Evolutionary conservation across 2,797 vertebrate species (phyloP).

Genomic region (Leptatherina wallacei): DNA sequence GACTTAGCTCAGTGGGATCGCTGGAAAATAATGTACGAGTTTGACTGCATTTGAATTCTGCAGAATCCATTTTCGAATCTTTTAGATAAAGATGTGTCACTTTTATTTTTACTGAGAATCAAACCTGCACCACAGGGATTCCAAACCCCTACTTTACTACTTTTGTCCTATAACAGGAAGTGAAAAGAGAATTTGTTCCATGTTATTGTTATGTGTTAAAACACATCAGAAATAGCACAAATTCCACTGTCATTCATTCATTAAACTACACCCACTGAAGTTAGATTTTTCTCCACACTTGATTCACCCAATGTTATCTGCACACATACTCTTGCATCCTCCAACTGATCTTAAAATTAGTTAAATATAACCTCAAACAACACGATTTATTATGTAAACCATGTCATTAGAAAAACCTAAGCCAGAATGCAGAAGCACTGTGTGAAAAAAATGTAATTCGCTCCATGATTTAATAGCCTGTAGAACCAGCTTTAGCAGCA

Average conservation of each 20-base stretch:
- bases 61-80: neutral
- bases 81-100: neutral
- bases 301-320: neutral
- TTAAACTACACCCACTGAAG: neutral
- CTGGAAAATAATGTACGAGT: slow-evolving; percentile 42
- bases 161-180: neutral
- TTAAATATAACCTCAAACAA: too few relatives aligned
- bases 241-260: slow-evolving; percentile 1
- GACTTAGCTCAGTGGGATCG: slow-evolving; percentile 37
- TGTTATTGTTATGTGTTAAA: too few relatives aligned
- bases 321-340: neutral
- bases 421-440: neutral
- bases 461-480: neutral
- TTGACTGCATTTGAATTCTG: neutral
- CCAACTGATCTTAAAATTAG: neutral
- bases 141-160: neutral
- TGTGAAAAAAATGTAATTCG: too few relatives aligned
- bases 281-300: neutral
- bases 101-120: neutral
- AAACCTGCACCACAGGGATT: neutral
- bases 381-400: too few relatives aligned
- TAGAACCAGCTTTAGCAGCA: neutral
- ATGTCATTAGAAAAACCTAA: too few relatives aligned
- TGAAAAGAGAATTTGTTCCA: slow-evolving; percentile 2
- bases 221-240: slow-evolving; percentile 6